These are phyloP conservation scores for Pseudomyrmex gracilis DNA, from an alignment of 1,140 invertebrate species.

Conservation along the genomic window DNA sequence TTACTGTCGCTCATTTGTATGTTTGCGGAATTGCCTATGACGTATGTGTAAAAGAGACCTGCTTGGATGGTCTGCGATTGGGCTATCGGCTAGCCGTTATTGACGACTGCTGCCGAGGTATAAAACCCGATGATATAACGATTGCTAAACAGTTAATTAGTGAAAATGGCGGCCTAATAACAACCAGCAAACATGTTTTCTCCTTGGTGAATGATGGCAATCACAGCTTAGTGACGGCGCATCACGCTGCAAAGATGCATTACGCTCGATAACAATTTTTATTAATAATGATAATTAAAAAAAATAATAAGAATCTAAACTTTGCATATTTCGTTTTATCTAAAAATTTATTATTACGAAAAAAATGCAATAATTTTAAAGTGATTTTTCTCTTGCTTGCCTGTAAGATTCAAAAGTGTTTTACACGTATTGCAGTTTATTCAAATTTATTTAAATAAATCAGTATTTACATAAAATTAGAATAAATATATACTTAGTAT, in stretches of 20 bases:
- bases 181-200: conserved; percentile 86
- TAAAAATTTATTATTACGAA: too few relatives aligned
- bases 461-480: too few relatives aligned
- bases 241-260: conserved; percentile 62
- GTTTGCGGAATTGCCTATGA: conserved; percentile 93
- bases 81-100: conserved; percentile 90
- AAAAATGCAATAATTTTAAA: too few relatives aligned
- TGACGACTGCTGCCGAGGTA: conserved; percentile 90
- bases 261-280: too few relatives aligned
- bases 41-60: conserved; percentile 91
- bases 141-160: conserved; percentile 85
- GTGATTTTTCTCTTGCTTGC: too few relatives aligned
- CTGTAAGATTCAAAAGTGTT: too few relatives aligned
- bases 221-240: conserved; percentile 86
- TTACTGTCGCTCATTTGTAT: conserved; percentile 90
- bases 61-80: conserved; percentile 87
- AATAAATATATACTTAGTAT: too few relatives aligned
- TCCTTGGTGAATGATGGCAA: conserved; percentile 87
- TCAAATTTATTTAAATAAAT: too few relatives aligned
- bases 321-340: too few relatives aligned
- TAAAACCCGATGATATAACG: conserved; percentile 86
- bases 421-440: too few relatives aligned
- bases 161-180: conserved; percentile 86
- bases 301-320: too few relatives aligned
- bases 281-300: too few relatives aligned